Percentiles rank a stretch among this genome's conserved stretches.
Evolutionary conservation across 2,888 invertebrate genomes (phyloP).

Genomic region (Cancer borealis): DNA sequence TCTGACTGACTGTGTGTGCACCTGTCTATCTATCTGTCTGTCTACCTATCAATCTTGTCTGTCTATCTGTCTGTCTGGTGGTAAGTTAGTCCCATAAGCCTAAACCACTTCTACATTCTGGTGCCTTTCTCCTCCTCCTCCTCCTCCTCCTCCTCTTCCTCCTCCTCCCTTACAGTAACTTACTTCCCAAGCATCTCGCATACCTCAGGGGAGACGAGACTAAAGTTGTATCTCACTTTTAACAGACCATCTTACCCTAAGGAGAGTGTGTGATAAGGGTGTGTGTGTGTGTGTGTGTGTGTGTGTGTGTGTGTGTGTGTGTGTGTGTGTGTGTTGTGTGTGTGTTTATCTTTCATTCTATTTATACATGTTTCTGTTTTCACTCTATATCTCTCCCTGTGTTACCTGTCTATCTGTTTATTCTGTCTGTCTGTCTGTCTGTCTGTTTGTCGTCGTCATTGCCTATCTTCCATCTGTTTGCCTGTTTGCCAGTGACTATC

Average conservation of each 20-base stretch:
- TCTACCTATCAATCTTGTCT: background rate
- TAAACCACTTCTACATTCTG: background rate
- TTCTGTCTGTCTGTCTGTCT: background rate
- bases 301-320: conserved; percentile 1
- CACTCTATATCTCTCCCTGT: background rate
- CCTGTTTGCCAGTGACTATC: background rate
- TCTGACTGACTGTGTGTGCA: background rate
- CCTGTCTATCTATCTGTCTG: background rate
- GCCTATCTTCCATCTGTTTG: background rate
- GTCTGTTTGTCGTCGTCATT: background rate
- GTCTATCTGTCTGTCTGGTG: background rate
- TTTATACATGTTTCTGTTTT: no score
- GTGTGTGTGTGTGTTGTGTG: background rate
- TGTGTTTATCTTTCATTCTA: background rate
- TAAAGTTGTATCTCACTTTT: background rate
- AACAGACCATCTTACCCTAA: background rate
- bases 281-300: conserved; percentile 11
- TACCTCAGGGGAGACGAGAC: background rate
- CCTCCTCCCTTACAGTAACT: background rate
- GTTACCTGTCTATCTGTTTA: no score
- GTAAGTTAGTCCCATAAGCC: background rate
- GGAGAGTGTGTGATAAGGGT: background rate
- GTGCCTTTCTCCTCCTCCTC: background rate
- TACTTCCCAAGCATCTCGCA: background rate
- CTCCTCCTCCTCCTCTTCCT: background rate